Base-by-base conservation (phyloP, 1,140 invertebrate genomes). In the Lepidurus packardi region DNA sequence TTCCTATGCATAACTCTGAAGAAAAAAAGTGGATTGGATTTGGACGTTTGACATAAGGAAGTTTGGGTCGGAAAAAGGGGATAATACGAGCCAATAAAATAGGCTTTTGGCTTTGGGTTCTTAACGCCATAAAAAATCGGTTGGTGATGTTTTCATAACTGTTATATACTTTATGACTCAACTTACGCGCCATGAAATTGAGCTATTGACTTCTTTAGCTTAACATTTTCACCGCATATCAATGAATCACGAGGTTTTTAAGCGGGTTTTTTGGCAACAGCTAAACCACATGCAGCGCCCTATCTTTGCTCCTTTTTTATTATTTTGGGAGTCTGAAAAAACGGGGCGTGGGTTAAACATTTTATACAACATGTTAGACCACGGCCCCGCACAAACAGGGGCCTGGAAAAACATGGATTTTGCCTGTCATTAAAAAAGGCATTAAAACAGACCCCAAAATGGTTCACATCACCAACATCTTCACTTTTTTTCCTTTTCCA, bases 261-360 rank as follows among this genome's bases (percentile, higher is more conserved):
- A 34, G 53, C 80, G 21, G 47, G 43, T 75, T 80, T 34, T 81
- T 80, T 8, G 77, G 77, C 45, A 42, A 76, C 73, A 79, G 34
- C 41, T 44, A 24, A 73, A 8, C 34, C 24, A 47, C 43, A 43
- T 73, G 41, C 43, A 42, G 53, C 44, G 77, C 47, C 43, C 41
- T 13, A 34, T 34, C 34, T 34, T 4, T 34, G 4, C 34, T 34
- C 34, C 34, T 34, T 34, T 34, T 34, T 34, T 34, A 34, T 34
- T 34, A 34, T 34, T 34, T 34, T 34, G 34, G 34, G 34, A 34
- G 34, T 34, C 34, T 34, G 34, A 34, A 34, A 34, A 34, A 34
- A 34, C 34, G 34, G 34, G 34, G 34, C 34, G 34, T 34, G 34
- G 34, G 34, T 34, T 34, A 34, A 34, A 34, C 34, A 34, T 34